Evolutionary conservation across 2,113 vertebrate genomes (phyloP), one percentile per base, ranked within the genome.

Genomic region (Thunnus maccoyii): DNA sequence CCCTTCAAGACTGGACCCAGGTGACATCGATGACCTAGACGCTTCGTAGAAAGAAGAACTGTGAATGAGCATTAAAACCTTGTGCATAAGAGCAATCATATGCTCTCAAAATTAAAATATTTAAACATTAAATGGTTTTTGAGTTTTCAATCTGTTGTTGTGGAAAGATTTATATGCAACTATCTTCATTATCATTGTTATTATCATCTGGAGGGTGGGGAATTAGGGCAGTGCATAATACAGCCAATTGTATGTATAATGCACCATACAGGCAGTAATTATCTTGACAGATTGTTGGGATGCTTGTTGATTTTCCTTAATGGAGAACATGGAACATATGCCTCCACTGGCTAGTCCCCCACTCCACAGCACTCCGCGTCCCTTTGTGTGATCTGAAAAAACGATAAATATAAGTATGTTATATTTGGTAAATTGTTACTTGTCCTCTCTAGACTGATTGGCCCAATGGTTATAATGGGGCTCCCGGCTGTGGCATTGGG

Each of bases 1-100:
- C 14, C n/a, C 48, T 11, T 67, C 56, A 69, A 32, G 67, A 80
- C 44, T 3, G 48, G 78, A 62, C 27, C 68, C 47, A 27, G 17
- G 25, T 60, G 25, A 75, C 20, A 64, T 20, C 36, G 9, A 41
- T 9, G 36, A 41, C 36, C 1, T 41, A 11, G 61, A 51, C 15
- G 51, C 27, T 54, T 9, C 57, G 2, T 1, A 32, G 13, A 46
- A 18, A 22, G 32, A 61, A 25, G n/a, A 68, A 52, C 7, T 11
- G 44, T 65, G n/a, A 57, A 48, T 50, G 52, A 50, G 20, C 27
- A 57, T 65, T n/a, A 16, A 66, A 56, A 51, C 11, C 3, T 47
- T 72, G 67, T 50, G 56, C 44, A 50, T 11, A 6, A 64, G 22
- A 56, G 16, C 7, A 46, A 56, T 48, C n/a, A 13, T 25, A 22